Evolutionary conservation across 2,113 vertebrate genomes (phyloP).

Genomic region (Heloderma charlesbogerti): DNA sequence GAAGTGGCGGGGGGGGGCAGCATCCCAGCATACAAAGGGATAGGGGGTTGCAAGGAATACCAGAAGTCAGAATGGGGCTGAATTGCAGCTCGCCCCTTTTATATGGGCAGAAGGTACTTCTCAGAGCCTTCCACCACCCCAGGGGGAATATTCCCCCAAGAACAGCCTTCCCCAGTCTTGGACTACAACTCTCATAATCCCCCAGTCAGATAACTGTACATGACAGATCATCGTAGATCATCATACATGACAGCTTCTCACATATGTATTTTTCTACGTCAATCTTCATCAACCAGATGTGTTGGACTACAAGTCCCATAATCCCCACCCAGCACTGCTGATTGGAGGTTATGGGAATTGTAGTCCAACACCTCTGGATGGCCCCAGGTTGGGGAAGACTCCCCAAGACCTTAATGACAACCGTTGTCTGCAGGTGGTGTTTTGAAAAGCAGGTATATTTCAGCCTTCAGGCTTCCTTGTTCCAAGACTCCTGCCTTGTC

Average conservation of each 20-base stretch:
- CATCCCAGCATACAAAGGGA: neutral
- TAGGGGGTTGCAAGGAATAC: neutral
- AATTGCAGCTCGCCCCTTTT: neutral
- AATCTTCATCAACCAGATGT: no score
- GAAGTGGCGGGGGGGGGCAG: neutral
- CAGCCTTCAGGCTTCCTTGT: neutral
- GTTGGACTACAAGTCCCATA: no score
- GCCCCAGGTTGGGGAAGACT: neutral
- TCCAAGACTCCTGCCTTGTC: neutral
- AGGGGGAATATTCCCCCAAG: neutral
- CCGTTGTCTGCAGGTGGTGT: neutral
- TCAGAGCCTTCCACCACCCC: neutral
- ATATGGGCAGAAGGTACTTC: neutral
- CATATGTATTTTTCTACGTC: no score
- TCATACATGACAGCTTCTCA: no score
- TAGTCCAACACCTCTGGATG: neutral
- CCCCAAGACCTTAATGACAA: neutral
- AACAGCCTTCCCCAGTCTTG: no score
- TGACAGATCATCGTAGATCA: no score
- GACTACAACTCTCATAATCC: no score
- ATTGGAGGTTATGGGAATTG: neutral
- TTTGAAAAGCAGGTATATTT: neutral
- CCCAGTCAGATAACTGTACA: no score
- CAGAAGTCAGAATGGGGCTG: neutral
- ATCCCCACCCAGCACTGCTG: neutral